Percentiles rank a stretch among this genome's conserved stretches.
These are phyloP conservation scores for Oopsacas minuta DNA, from an alignment of 37 sponge, comb jelly and placozoan species.

Conservation along the genomic window DNA sequence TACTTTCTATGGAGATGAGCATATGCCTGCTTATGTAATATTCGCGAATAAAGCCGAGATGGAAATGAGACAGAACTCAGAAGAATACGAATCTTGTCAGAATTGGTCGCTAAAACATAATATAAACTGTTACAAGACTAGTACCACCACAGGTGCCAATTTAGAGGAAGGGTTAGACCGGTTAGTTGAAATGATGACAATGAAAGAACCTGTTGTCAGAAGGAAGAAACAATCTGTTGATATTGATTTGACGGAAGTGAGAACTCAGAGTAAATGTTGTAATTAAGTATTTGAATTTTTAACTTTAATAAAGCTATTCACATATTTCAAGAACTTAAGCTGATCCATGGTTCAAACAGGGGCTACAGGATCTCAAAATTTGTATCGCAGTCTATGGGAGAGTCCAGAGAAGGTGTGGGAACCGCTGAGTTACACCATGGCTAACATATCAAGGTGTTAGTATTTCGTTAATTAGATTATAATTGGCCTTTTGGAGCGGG, in stretches of 20 bases:
- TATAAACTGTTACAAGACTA: background rate
- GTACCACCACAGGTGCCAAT: background rate
- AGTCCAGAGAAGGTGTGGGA: too few relatives aligned
- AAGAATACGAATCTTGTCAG: background rate
- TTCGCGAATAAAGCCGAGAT: constrained; percentile 10
- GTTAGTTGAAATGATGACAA: background rate
- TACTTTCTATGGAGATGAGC: background rate
- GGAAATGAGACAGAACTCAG: background rate
- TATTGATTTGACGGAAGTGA: background rate
- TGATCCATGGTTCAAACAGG: too few relatives aligned
- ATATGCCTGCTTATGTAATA: background rate
- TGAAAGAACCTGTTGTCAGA: background rate
- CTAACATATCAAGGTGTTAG: too few relatives aligned
- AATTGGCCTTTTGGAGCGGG: too few relatives aligned
- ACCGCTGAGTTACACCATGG: too few relatives aligned
- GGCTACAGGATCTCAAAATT: too few relatives aligned
- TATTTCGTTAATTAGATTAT: too few relatives aligned
- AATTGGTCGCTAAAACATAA: background rate
- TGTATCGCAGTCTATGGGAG: too few relatives aligned
- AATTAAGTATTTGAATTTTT: too few relatives aligned
- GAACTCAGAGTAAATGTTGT: too few relatives aligned
- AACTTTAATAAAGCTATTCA: too few relatives aligned
- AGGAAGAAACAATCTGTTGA: background rate
- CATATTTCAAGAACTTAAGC: too few relatives aligned
- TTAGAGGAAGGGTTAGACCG: background rate